Evolutionary conservation across 2,888 invertebrate genomes (phyloP), one percentile per base, ranked within the genome.

Genomic region (Capitulum mitella): DNA sequence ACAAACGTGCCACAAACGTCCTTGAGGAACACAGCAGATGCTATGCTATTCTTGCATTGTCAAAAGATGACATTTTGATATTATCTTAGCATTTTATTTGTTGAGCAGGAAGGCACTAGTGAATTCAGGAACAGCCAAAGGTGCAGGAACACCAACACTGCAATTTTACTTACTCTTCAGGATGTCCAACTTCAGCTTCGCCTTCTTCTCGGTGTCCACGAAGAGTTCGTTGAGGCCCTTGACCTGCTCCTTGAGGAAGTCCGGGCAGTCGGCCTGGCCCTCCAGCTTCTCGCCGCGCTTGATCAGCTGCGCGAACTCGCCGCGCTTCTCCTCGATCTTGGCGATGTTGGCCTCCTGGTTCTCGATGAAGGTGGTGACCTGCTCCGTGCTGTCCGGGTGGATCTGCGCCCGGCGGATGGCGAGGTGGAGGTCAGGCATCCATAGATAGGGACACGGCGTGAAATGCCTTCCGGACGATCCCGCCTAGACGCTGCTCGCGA

Each of bases 281-380:
- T 48, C 46, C 29, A 76, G 48, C 76, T 76, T 76, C 46, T 46
- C 46, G 19, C 76, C 76, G n/a, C 76, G 76, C 32, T 76, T 76
- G n/a, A 76, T 26, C 6, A 76, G 48, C 76, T 76, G 76, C 6
- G 3, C 16, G 48, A 76, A 26, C 76, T 76, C 76, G 48, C 76
- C 32, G 32, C 76, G 76, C 46, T 76, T 76, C 76, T 76, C 76
- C 46, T 76, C 76, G 32, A 76, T 43, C 76, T 76, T 76, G 76
- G 29, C 76, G 43, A 76, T 76, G 76, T 46, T 76, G 76, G 48
- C 46, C 76, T 76, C 76, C 46, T 76, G 76, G 48, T 48, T 76
- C 76, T 76, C 76, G 76, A 76, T 76, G 76, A 76, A 76, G 46
- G 76, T 46, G 76, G 46, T 32, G n/a, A 76, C 76, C 46, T 76